phyloP scores from a whole-genome alignment of 2,888 invertebrate genomes.

The Zaprionus bogoriensis region DNA sequence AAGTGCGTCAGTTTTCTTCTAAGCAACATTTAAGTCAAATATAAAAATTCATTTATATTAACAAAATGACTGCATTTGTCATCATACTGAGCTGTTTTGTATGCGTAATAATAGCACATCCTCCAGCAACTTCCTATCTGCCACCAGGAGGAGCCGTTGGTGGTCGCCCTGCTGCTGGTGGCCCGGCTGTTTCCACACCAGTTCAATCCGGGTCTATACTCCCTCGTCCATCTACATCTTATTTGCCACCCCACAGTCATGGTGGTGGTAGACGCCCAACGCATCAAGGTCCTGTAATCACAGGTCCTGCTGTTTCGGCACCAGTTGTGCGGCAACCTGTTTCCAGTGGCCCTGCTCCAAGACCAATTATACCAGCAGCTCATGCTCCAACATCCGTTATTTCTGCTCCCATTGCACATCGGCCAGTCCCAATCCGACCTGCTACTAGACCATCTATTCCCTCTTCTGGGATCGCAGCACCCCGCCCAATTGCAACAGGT shows the following conservation, averaged over 20 bases:
- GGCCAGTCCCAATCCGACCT: neutral
- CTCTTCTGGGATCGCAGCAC: neutral
- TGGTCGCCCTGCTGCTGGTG: neutral
- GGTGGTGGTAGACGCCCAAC: neutral
- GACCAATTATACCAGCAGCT: neutral
- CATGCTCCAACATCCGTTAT: neutral
- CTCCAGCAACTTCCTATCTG: slow-evolving; percentile 9
- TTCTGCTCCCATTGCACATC: neutral
- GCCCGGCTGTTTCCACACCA: neutral
- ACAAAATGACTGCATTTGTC: slow-evolving; percentile 22
- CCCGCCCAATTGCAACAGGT: neutral
- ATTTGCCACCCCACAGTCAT: neutral
- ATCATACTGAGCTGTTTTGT: slow-evolving; percentile 27
- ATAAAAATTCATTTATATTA: too few species aligned
- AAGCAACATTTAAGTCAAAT: slow-evolving; percentile 8
- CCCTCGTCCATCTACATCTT: neutral
- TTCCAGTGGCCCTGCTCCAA: neutral
- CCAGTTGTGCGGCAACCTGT: neutral
- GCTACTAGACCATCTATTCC: neutral
- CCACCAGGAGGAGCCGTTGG: slow-evolving; percentile 4
- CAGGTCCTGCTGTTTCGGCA: neutral
- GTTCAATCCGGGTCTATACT: neutral
- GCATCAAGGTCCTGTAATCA: neutral
- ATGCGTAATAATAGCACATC: slow-evolving; percentile 19
- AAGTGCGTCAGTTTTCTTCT: slow-evolving; percentile 37